These are phyloP conservation scores for Beaufortia kweichowensis DNA, from an alignment of 2,113 vertebrate species.

Conservation along the genomic window DNA sequence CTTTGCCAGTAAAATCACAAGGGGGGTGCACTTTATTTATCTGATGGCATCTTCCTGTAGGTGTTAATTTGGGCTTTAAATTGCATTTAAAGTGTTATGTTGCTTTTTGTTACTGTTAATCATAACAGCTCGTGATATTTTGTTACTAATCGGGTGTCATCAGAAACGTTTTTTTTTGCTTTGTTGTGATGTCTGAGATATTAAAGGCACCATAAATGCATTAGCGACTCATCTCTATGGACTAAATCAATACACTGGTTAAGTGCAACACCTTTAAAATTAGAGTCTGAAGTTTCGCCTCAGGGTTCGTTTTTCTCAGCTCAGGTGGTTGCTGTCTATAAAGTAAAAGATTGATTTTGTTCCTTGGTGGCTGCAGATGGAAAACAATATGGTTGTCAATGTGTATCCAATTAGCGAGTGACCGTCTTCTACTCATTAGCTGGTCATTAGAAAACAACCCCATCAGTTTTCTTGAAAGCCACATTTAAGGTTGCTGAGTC, in stretches of 20 bases:
- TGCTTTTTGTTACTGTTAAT: background rate
- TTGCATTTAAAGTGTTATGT: background rate
- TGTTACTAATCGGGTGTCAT: background rate
- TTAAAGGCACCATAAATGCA: constrained; percentile 8
- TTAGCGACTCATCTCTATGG: background rate
- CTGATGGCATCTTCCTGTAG: background rate
- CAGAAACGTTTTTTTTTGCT: background rate
- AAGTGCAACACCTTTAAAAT: constrained; percentile 30
- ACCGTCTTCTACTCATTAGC: constrained; percentile 21
- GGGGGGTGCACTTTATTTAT: background rate
- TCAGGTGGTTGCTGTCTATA: constrained; percentile 12
- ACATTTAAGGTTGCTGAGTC: background rate
- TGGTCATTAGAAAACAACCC: constrained; percentile 5
- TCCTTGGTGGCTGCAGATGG: background rate
- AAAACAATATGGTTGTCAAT: constrained; percentile 31
- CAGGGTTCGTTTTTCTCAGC: background rate
- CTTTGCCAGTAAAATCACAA: background rate
- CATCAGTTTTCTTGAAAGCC: background rate
- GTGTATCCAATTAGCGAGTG: constrained; percentile 20
- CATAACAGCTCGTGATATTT: background rate
- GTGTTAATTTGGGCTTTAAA: background rate
- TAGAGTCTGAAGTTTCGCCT: background rate
- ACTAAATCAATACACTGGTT: constrained; percentile 10
- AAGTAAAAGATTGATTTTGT: constrained; percentile 13
- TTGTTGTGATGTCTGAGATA: background rate